These are phyloP conservation scores for Somateria mollissima DNA, from an alignment of 2,797 vertebrate species.

Conservation along the genomic window DNA sequence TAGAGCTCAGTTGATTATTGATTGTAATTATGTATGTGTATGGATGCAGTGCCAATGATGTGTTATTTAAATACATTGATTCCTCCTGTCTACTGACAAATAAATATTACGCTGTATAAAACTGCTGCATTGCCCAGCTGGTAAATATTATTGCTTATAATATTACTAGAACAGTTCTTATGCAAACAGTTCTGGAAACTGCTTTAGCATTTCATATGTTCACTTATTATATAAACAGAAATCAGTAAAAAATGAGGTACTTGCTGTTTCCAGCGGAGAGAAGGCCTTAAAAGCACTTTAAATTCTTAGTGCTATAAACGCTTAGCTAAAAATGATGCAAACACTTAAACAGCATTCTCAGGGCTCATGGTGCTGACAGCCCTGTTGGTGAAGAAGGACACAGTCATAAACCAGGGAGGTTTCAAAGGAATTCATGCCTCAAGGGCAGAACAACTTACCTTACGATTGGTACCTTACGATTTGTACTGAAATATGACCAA, in stretches of 20 bases:
- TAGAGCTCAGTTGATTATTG: background rate
- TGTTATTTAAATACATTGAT: background rate
- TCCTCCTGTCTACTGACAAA: background rate
- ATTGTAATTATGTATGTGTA: background rate
- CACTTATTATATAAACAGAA: background rate
- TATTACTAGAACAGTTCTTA: background rate
- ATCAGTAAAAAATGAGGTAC: background rate
- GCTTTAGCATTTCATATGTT: background rate
- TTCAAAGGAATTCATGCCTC: background rate
- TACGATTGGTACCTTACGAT: background rate
- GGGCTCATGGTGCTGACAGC: background rate
- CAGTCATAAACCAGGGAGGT: background rate
- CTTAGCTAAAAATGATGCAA: background rate
- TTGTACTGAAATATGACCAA: background rate
- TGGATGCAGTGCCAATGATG: background rate
- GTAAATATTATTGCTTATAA: background rate
- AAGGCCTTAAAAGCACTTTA: background rate
- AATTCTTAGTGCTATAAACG: background rate
- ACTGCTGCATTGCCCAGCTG: background rate
- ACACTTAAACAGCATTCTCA: background rate
- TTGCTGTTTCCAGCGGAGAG: background rate
- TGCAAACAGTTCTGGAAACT: background rate
- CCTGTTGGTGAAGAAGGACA: background rate
- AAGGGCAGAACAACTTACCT: background rate
- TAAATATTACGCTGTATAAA: slow-evolving; percentile 37